Evolutionary conservation across 2,888 invertebrate species (phyloP).

Genomic region (Eupeodes latifasciatus): DNA sequence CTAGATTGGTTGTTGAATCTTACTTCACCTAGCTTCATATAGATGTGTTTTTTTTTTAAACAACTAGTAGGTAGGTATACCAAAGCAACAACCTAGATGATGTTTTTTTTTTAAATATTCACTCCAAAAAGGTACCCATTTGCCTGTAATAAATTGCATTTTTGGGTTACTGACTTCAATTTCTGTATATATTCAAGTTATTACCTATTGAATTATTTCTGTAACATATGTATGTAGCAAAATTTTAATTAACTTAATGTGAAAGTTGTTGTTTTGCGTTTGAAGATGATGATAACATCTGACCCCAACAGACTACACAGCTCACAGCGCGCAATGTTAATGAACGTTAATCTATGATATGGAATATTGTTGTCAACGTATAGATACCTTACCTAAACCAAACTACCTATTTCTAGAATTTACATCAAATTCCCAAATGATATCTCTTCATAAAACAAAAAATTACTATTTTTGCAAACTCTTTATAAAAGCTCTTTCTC

Average conservation of each 20-base stretch:
- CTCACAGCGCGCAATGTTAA: background rate
- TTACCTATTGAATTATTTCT: background rate
- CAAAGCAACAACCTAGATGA: too few species aligned
- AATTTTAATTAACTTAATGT: constrained; percentile 14
- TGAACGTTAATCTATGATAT: background rate
- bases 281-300: constrained; percentile 9
- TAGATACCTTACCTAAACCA: too few species aligned
- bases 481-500: background rate
- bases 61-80: too few species aligned
- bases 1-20: too few species aligned
- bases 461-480: background rate
- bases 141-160: background rate
- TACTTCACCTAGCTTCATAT: too few species aligned
- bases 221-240: background rate
- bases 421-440: background rate
- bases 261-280: background rate
- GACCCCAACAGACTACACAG: background rate
- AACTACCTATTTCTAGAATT: background rate
- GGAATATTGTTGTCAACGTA: background rate
- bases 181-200: background rate
- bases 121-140: background rate
- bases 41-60: too few species aligned
- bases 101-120: too few species aligned
- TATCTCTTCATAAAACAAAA: background rate
- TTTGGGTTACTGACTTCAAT: background rate